Conservation (phyloP, 2,888 invertebrate species). For the Therioaphis trifolii region DNA sequence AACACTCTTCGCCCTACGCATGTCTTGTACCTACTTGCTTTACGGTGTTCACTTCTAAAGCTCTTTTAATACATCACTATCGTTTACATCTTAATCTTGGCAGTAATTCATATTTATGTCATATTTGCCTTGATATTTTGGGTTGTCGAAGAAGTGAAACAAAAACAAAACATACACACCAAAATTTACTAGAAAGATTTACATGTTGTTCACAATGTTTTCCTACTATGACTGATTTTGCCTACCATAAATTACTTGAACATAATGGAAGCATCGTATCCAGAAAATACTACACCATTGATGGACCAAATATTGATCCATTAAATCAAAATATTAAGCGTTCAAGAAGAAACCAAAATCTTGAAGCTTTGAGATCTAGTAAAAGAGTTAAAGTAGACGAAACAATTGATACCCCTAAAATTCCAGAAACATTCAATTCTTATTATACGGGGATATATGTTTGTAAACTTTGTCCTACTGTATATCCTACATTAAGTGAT, state of each 20-base stretch:
- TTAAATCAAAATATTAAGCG: neutral
- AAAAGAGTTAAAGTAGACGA: no score
- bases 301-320: neutral
- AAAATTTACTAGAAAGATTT: neutral
- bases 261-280: neutral
- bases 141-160: neutral
- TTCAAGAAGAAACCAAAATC: neutral
- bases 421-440: neutral
- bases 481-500: rapidly evolving
- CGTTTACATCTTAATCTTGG: neutral
- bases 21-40: conserved; percentile 7
- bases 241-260: neutral
- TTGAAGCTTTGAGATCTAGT: no score
- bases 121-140: neutral
- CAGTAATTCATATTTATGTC: neutral
- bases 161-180: neutral
- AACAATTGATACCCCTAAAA: neutral
- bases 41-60: neutral
- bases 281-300: neutral
- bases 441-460: neutral
- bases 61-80: neutral
- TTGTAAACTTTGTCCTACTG: neutral
- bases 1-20: neutral
- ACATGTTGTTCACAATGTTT: neutral
- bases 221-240: neutral